Base-by-base conservation (phyloP, 2,113 vertebrate species). In the Pleuronectes platessa region DNA sequence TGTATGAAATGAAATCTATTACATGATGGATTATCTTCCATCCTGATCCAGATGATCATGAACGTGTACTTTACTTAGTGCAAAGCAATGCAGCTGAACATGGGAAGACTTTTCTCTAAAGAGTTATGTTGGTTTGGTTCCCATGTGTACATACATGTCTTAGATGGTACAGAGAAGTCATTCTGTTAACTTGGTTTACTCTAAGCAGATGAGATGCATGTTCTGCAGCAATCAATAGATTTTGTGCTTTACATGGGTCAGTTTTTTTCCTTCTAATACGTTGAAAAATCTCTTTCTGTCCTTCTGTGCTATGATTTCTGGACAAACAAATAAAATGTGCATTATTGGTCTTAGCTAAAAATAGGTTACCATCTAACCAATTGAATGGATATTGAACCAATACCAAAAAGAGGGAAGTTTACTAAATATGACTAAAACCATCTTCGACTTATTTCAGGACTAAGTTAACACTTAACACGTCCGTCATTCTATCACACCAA, bases 121-220 rank as follows among this genome's bases (percentile, higher is more conserved):
- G 40, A 69, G 68, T 51, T 63, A 27, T 62, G 17, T 40, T 66
- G 21, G 2, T 69, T 59, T 59, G 31, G n/a, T 26, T 66, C 37
- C 59, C 42, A 53, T 49, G 3, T 77, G 11, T 40, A 9, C 51
- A 42, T 67, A 24, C 66, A 51, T 56, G 73, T 67, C 53, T 82
- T 68, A 70, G 21, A 79, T 71, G 63, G 68, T 75, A 13, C 51
- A 76, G 75, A 86, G 66, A 77, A 75, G 21, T 51, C 5, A 27
- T 79, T 74, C 2, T 18, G 17, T 42, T 15, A 51, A 17, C 17
- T 10, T 9, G 14, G 51, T 75, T 80, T 73, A 37, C 56, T 84
- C 31, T 78, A 74, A 79, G 66, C n/a, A 8, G 73, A 79, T 76
- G 21, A 88, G 60, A 77, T 8, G 56, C 61, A 12, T 76, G 26